phyloP scores from a whole-genome alignment of 2,113 vertebrate genomes.

The Protomyctophum bolini region DNA sequence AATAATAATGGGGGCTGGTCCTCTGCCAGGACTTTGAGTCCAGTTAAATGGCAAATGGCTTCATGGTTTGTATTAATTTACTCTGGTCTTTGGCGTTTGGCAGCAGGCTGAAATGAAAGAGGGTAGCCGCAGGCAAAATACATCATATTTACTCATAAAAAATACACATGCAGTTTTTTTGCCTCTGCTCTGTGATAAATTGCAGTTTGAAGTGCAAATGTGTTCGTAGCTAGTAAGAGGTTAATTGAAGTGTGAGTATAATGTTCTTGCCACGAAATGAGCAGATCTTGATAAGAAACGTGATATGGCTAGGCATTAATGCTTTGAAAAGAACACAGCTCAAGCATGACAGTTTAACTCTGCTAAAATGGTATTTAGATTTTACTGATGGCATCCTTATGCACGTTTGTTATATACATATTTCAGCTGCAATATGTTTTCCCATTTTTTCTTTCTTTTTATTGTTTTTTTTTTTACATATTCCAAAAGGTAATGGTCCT shows the following conservation, averaged over 20 bases:
- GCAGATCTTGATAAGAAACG: constrained; percentile 47
- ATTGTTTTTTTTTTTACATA: neutral
- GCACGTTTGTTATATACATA: neutral
- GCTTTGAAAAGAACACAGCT: constrained; percentile 49
- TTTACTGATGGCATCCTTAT: constrained; percentile 30
- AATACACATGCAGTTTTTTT: constrained; percentile 47
- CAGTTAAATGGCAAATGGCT: constrained; percentile 75
- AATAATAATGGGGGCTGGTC: constrained; percentile 74
- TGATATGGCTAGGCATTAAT: constrained; percentile 63
- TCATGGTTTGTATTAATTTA: constrained; percentile 76
- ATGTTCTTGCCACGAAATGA: constrained; percentile 54
- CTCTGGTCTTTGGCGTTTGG: constrained; percentile 65
- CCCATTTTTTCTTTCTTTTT: neutral
- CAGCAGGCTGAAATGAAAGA: constrained; percentile 68
- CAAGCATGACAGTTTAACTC: constrained; percentile 42
- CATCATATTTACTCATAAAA: constrained; percentile 72
- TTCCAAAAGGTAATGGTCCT: neutral
- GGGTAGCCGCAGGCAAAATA: constrained; percentile 57
- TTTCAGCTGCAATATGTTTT: neutral
- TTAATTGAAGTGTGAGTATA: constrained; percentile 65
- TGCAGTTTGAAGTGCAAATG: constrained; percentile 65
- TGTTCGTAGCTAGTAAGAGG: constrained; percentile 57
- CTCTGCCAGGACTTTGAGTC: constrained; percentile 70
- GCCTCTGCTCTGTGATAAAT: constrained; percentile 22
- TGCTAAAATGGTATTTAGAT: constrained; percentile 51